Percentiles rank a stretch among this genome's conserved stretches.
Evolutionary conservation across 1,140 invertebrate species (phyloP).

Genomic region (Musca vetustissima): DNA sequence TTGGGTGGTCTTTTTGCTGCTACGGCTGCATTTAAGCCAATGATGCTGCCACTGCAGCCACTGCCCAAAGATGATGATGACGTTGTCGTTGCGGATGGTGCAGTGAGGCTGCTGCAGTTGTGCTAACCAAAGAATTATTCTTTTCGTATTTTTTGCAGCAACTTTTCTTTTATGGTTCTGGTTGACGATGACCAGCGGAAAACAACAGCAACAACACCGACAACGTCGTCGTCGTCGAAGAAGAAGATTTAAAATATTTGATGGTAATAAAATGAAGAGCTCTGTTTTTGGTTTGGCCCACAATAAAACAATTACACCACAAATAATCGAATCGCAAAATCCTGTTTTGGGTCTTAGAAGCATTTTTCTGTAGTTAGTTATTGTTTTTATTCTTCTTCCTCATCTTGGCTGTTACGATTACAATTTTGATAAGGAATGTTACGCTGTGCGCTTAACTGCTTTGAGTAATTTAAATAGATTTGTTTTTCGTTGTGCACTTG

Average conservation of each 20-base stretch:
- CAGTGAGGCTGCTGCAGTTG: conserved; percentile 7
- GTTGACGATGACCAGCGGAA: too few species aligned
- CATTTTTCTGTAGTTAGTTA: too few species aligned
- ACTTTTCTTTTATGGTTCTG: conserved; percentile 8
- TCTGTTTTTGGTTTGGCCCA: too few species aligned
- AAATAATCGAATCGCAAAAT: too few species aligned
- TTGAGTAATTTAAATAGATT: too few species aligned
- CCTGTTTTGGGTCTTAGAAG: too few species aligned
- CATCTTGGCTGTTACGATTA: too few species aligned
- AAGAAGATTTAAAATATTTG: conserved; percentile 29
- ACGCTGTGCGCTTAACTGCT: too few species aligned
- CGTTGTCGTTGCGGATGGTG: background rate
- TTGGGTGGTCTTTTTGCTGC: conserved; percentile 46
- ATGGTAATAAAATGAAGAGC: conserved; percentile 34
- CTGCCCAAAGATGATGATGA: background rate
- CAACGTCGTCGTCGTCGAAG: background rate
- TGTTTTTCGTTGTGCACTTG: too few species aligned
- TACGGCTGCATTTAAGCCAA: background rate
- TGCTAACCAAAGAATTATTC: conserved; percentile 5
- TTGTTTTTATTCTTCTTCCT: too few species aligned
- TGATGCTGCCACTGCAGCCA: background rate
- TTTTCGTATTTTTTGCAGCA: background rate
- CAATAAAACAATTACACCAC: too few species aligned
- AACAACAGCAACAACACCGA: background rate
- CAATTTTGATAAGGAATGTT: too few species aligned